Evolutionary conservation across 2,113 vertebrate species (phyloP), one percentile per base, ranked within the genome.

Genomic region (Acanthisitta chloris): DNA sequence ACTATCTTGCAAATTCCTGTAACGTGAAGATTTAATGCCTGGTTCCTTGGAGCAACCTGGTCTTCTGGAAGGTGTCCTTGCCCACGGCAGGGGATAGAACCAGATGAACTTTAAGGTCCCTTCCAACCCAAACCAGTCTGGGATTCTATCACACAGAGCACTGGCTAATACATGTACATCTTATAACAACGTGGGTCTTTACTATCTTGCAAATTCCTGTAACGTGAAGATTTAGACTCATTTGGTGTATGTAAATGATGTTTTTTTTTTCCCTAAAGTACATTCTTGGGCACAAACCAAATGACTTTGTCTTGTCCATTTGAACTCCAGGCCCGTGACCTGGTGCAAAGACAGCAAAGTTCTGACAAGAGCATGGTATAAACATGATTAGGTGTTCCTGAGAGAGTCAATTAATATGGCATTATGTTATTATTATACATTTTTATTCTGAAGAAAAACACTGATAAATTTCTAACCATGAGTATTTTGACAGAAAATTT

Each of bases 181-280:
- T 71, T 79, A 20, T 28, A 38, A 16, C 31, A 65, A 40, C 3
- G 3, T 3, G 0, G 29, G 10, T 14, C 24, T 52, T 73, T 31
- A 19, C 43, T 51, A 65, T 8, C 28, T 40, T n/a, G 40, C 6
- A n/a, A 38, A 48, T 57, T 43, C 33, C 43, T 40, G 14, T 12
- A 38, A 8, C 10, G 29, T 54, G 21, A 59, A 66, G 34, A 46
- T 36, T 45, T 64, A 10, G 8, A 59, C 13, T 21, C 46, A 36
- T 29, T 23, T 1, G 5, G 20, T 20, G 28, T 17, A 2, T n/a
- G 19, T n/a, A n/a, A n/a, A n/a, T n/a, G n/a, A n/a, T n/a, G 13
- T 12, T 24, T 38, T 36, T 15, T 31, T 25, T 70, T 45, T 5
- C 9, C 16, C 5, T 11, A 6, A 59, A 65, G 8, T 5, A 42